Conservation (phyloP, 2,797 vertebrate genomes). For the Oreonectes daqikongensis region DNA sequence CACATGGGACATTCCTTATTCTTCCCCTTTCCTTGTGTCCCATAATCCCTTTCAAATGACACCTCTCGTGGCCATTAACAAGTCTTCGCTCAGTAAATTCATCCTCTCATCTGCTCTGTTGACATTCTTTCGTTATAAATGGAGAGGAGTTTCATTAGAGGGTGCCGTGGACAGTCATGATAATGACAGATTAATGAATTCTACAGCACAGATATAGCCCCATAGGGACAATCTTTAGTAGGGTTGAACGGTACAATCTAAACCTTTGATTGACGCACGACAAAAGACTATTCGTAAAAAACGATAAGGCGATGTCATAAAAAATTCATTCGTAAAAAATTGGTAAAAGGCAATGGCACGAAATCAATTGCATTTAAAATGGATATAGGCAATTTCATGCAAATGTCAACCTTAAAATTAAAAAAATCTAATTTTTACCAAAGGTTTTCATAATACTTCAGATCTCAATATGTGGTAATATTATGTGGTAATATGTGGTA, state of each 20-base stretch:
- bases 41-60: constrained; percentile 22
- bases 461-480: neutral
- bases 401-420: too few relatives aligned
- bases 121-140: constrained; percentile 14
- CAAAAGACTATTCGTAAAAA: neutral
- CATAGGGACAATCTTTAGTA: constrained; percentile 18
- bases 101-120: constrained; percentile 2
- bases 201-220: constrained; percentile 12
- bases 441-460: too few relatives aligned
- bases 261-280: neutral
- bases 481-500: neutral
- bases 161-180: too few relatives aligned
- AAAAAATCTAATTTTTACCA: too few relatives aligned
- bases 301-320: too few relatives aligned
- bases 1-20: constrained; percentile 1
- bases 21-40: constrained; percentile 4
- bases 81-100: constrained; percentile 5
- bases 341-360: neutral
- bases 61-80: constrained; percentile 22
- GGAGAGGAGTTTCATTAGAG: constrained; percentile 34
- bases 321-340: too few relatives aligned
- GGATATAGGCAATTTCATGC: neutral
- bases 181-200: constrained; percentile 25
- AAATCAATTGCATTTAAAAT: neutral
- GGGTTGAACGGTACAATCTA: neutral